phyloP scores from a whole-genome alignment of 1,140 invertebrate species.

The Notospermus geniculatus region DNA sequence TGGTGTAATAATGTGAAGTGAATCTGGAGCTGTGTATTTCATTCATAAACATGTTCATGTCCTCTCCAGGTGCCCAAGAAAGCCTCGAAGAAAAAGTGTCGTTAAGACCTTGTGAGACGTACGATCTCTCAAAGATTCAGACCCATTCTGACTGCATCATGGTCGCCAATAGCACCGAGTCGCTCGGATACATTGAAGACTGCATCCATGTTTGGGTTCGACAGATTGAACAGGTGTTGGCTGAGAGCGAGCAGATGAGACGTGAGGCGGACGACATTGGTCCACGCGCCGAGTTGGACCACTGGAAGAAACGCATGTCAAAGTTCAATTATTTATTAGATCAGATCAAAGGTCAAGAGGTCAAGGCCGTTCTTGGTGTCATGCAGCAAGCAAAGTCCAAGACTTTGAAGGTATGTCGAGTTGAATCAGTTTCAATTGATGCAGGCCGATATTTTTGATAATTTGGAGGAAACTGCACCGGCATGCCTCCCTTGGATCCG shows the following conservation, averaged over 20 bases:
- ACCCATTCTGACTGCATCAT: conserved; percentile 48
- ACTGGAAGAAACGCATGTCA: conserved; percentile 91
- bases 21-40: no score
- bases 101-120: conserved; percentile 49
- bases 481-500: no score
- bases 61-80: conserved; percentile 55
- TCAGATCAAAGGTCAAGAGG: conserved; percentile 75
- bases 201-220: conserved; percentile 55
- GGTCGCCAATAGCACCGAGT: conserved; percentile 52
- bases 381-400: conserved; percentile 79
- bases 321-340: conserved; percentile 87
- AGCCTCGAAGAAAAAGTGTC: conserved; percentile 53
- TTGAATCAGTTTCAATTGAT: no score
- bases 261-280: conserved; percentile 88
- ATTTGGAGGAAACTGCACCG: no score
- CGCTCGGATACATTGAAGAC: conserved; percentile 51
- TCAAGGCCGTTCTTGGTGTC: conserved; percentile 67
- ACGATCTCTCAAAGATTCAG: conserved; percentile 45
- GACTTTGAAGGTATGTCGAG: conserved; percentile 64
- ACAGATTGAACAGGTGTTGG: conserved; percentile 56
- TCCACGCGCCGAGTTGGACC: conserved; percentile 91
- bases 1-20: no score
- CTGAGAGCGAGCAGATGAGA: conserved; percentile 69
- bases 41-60: no score
- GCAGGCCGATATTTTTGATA: no score